Base-by-base conservation (phyloP, 2,797 vertebrate genomes). In the Sciurus carolinensis region DNA sequence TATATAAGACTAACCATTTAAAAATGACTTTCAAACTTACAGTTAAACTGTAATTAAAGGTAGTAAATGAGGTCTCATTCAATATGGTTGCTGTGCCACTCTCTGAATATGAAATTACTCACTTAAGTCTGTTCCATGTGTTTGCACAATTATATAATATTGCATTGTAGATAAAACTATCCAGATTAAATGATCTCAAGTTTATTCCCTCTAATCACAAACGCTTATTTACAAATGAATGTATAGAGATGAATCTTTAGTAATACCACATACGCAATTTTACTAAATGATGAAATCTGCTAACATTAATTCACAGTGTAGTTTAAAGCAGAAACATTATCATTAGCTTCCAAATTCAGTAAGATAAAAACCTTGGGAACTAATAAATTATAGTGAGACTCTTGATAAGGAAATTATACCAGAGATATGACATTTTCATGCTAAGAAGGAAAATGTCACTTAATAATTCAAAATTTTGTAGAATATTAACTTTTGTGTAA, bases 11-110 rank as follows among this genome's bases (percentile, higher is more conserved):
- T 52, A 95, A 36, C 50, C 57, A 79, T 95, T 91, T 97, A 57
- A 95, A 97, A 97, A 96, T 93, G 82, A 94, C 87, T 96, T 96
- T 93, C 87, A 95, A 95, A 90, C 26, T 89, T 87, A 76, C n/a
- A 91, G 83, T 90, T 96, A 97, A 97, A 93, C 42, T 33, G 42
- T 94, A 97, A 97, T 97, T 98, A 97, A 95, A 95, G 50, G 75
- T 26, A 87, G 5, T 87, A 93, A 97, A 96, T 96, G 93, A 96
- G 80, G 67, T 84, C 57, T 97, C 67, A 67, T 94, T 97, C 75
- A 96, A 81, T 87, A 82, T 87, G 67, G 24, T 30, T 88, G 18
- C 76, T 90, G 3, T 30, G 20, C 54, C 67, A 89, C 4, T 20
- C 20, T 90, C 28, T 59, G 52, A 96, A 94, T 96, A 89, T 72